Conservation (phyloP, 2,797 vertebrate genomes). For the Xenentodon cancila region DNA sequence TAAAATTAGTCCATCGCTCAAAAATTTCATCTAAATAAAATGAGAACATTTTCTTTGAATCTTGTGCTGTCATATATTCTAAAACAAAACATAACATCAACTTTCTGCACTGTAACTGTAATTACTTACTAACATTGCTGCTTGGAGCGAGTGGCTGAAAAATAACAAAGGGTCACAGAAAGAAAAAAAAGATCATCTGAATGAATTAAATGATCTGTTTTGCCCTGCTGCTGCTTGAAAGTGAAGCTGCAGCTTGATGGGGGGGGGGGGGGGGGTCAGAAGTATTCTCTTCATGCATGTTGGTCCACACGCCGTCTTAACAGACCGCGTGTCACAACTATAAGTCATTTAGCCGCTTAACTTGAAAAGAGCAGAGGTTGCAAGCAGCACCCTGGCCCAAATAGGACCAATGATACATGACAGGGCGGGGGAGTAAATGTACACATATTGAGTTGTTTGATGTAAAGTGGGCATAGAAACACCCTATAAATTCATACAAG, state of each 20-base stretch:
- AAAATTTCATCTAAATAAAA: too few relatives aligned
- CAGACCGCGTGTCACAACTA: conserved; percentile 22
- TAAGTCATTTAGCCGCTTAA: conserved; percentile 30
- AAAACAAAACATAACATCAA: neutral
- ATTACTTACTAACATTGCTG: neutral
- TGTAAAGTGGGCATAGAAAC: conserved; percentile 39
- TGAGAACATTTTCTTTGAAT: too few relatives aligned
- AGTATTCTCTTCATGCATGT: neutral
- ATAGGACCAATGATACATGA: conserved; percentile 51
- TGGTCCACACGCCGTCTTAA: conserved; percentile 17
- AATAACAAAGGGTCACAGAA: neutral
- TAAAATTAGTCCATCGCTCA: too few relatives aligned
- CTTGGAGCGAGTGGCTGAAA: neutral
- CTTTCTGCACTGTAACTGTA: neutral
- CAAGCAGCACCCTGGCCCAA: conserved; percentile 36
- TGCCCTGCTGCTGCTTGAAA: conserved; percentile 5
- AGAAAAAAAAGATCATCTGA: neutral
- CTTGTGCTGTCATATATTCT: too few relatives aligned
- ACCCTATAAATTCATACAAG: conserved; percentile 31
- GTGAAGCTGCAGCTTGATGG: neutral
- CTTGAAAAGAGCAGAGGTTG: conserved; percentile 65
- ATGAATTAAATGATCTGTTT: neutral
- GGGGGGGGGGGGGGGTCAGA: neutral
- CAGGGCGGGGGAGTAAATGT: conserved; percentile 20
- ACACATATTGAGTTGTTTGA: conserved; percentile 51